Conservation (phyloP, 2,113 vertebrate species). For the Oncorhynchus keta region DNA sequence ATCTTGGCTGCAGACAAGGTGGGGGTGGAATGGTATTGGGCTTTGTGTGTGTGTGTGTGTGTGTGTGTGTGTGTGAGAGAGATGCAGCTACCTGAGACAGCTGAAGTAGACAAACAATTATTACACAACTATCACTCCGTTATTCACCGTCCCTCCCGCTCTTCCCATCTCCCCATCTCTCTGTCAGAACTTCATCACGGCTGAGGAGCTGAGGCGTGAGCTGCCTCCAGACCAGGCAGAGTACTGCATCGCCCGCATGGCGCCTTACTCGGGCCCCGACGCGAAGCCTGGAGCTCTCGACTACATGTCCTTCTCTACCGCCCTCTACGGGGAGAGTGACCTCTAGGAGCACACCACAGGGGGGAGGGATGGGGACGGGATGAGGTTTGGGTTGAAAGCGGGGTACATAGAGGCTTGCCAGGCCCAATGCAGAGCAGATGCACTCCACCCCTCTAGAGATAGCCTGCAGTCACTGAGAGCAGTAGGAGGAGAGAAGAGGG, state of each 20-base stretch:
- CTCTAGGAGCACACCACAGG: conserved; percentile 70
- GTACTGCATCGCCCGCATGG: conserved; percentile 95
- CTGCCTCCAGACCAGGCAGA: conserved; percentile 90
- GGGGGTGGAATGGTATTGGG: conserved; percentile 24
- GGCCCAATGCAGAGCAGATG: conserved; percentile 68
- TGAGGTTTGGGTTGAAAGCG: conserved; percentile 16
- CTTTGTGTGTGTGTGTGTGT: conserved; percentile 2
- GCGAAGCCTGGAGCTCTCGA: conserved; percentile 81
- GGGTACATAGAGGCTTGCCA: conserved; percentile 6
- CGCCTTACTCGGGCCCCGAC: conserved; percentile 83
- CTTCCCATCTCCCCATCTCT: neutral
- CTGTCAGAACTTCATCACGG: conserved; percentile 86
- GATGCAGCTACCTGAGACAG: neutral
- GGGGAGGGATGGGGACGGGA: neutral
- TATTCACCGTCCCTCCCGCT: neutral
- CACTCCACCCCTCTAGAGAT: conserved; percentile 76
- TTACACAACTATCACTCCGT: neutral
- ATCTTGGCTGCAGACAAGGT: conserved; percentile 96
- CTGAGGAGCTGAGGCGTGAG: conserved; percentile 86
- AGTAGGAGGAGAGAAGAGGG: neutral
- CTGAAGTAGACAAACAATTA: neutral
- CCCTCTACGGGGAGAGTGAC: conserved; percentile 93
- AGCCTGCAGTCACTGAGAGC: conserved; percentile 19
- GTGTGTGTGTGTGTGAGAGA: neutral
- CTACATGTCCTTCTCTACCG: conserved; percentile 96